Conservation (phyloP, 1,140 invertebrate species). For the Coelopa frigida region DNA sequence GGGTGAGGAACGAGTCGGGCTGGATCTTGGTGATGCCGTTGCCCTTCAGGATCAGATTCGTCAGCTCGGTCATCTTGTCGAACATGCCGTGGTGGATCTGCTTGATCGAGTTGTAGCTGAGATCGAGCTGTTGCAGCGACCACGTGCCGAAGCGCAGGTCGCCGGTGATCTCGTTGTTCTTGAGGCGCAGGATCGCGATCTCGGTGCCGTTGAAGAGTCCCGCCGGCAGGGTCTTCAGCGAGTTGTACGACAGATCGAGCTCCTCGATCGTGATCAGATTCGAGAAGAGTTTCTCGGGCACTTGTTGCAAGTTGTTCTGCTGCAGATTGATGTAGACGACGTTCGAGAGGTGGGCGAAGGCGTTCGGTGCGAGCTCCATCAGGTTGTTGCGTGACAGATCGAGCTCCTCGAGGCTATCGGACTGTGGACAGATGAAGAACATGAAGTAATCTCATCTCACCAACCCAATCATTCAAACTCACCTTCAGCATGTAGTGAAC, state of each 20-base stretch:
- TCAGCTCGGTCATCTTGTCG: conserved; percentile 52
- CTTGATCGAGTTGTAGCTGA: conserved; percentile 56
- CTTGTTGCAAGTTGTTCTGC: conserved; percentile 54
- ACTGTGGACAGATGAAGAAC: conserved; percentile 22
- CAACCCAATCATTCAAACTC: not conserved
- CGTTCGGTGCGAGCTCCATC: conserved; percentile 50
- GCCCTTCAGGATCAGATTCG: conserved; percentile 54
- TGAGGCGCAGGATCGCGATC: conserved; percentile 54
- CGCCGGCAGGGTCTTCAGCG: conserved; percentile 50
- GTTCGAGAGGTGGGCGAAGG: conserved; percentile 54
- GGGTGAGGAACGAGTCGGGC: conserved; percentile 55
- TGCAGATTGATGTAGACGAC: conserved; percentile 58
- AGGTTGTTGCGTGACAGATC: conserved; percentile 60
- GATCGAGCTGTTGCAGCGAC: conserved; percentile 54
- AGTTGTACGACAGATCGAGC: conserved; percentile 59
- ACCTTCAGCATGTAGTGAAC: conserved; percentile 38
- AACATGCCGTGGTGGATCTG: conserved; percentile 58
- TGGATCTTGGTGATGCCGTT: conserved; percentile 60
- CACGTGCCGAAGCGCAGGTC: conserved; percentile 49
- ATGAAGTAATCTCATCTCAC: not conserved
- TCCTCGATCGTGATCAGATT: conserved; percentile 55
- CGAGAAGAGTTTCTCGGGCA: conserved; percentile 55
- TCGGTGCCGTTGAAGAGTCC: conserved; percentile 55
- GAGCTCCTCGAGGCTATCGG: conserved; percentile 57
- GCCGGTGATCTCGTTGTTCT: conserved; percentile 51